Percentiles rank a stretch among this genome's conserved stretches.
Evolutionary conservation across 2,797 vertebrate genomes (phyloP).

Genomic region (Siniperca scherzeri): DNA sequence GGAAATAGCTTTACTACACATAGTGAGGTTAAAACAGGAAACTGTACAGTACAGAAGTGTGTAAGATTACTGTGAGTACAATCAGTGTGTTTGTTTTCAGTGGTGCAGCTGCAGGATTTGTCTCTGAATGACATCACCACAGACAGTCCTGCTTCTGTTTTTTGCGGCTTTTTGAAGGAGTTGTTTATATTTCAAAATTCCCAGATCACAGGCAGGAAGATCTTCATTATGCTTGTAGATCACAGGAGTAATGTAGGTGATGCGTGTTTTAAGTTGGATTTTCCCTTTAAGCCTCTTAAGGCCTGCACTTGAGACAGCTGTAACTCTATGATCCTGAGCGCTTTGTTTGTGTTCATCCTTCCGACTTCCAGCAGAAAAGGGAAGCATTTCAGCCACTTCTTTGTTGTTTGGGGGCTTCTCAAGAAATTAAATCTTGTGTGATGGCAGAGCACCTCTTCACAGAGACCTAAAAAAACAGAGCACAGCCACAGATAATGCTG

Average conservation of each 20-base stretch:
- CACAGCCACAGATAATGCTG: constrained; percentile 33
- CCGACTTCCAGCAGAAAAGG: constrained; percentile 36
- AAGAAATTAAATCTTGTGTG: constrained; percentile 61
- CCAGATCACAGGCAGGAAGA: constrained; percentile 56
- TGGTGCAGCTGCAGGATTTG: constrained; percentile 56
- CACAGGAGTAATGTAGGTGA: constrained; percentile 41
- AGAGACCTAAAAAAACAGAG: constrained; percentile 43
- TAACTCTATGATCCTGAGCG: constrained; percentile 39
- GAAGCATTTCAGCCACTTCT: constrained; percentile 30
- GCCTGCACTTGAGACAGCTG: constrained; percentile 50
- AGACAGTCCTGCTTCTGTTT: constrained; percentile 13
- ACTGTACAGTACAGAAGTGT: not conserved
- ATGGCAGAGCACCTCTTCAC: constrained; percentile 45
- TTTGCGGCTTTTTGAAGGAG: constrained; percentile 27
- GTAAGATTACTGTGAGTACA: not conserved
- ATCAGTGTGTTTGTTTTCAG: constrained; percentile 31
- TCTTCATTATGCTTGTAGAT: constrained; percentile 39
- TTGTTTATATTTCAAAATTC: constrained; percentile 24
- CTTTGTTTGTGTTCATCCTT: constrained; percentile 46
- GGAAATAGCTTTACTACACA: not conserved
- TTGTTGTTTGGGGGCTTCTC: constrained; percentile 51
- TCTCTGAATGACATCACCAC: constrained; percentile 38
- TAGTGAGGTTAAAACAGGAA: not conserved
- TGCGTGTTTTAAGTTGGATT: constrained; percentile 59
- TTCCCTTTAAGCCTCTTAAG: constrained; percentile 50